phyloP scores from a whole-genome alignment of 2,888 invertebrate genomes.

The Chaetogeoica ovagalla region DNA sequence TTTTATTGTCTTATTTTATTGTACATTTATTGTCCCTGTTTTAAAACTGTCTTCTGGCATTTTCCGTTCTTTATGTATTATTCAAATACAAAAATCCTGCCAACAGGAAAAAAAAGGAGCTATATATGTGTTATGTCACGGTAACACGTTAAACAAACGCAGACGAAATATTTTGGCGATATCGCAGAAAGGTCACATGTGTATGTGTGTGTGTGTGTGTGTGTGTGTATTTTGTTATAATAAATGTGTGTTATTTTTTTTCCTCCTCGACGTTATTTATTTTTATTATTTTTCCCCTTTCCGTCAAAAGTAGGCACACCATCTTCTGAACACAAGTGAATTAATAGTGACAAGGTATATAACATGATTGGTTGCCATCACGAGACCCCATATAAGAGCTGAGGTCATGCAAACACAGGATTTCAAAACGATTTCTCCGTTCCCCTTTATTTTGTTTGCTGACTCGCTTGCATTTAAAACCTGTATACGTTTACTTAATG shows the following conservation, averaged over 20 bases:
- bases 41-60: constrained; percentile 43
- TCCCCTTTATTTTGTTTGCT: constrained; percentile 25
- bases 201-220: constrained; percentile 20
- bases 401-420: constrained; percentile 49
- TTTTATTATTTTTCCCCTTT: constrained; percentile 42
- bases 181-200: constrained; percentile 52
- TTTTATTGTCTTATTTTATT: constrained; percentile 42
- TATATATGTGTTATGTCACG: constrained; percentile 44
- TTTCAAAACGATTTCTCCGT: constrained; percentile 40
- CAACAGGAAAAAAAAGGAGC: constrained; percentile 22
- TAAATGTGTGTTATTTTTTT: constrained; percentile 43
- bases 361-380: constrained; percentile 51
- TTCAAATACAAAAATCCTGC: constrained; percentile 47
- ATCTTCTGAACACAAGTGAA: constrained; percentile 48
- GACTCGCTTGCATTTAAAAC: constrained; percentile 38
- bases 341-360: constrained; percentile 50
- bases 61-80: constrained; percentile 47
- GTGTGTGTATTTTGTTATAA: constrained; percentile 31
- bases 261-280: constrained; percentile 17
- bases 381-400: constrained; percentile 11
- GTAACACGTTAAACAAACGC: constrained; percentile 39
- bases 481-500: constrained; percentile 1
- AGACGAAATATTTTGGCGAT: constrained; percentile 50
- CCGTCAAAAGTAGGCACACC: constrained; percentile 41
- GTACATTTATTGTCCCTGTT: constrained; percentile 37